Conservation (phyloP, 2,888 invertebrate genomes). For the Andrena camellia region DNA sequence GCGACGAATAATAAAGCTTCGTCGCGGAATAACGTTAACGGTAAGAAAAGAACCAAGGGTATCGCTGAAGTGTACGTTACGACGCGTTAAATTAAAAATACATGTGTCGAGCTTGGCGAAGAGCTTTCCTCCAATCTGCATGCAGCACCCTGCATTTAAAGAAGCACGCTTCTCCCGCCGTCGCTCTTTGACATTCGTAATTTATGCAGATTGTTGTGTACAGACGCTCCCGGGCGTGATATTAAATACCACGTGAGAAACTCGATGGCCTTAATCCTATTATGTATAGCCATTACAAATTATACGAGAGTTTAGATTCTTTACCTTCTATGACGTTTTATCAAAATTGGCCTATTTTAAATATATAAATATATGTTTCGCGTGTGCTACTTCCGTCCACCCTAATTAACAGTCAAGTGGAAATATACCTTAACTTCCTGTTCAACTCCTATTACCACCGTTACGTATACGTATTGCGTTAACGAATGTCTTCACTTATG, state of each 20-base stretch:
- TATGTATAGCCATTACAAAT: conserved; percentile 74
- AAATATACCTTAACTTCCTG: conserved; percentile 66
- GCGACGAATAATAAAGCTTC: neutral
- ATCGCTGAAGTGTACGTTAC: conserved; percentile 6
- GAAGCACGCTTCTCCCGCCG: conserved; percentile 40
- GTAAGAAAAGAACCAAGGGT: conserved; percentile 9
- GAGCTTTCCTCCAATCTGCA: conserved; percentile 48
- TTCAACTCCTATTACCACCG: conserved; percentile 67
- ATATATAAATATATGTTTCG: conserved; percentile 79
- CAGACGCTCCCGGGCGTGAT: conserved; percentile 52
- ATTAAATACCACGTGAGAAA: conserved; percentile 61
- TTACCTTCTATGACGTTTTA: conserved; percentile 75
- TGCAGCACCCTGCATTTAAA: conserved; percentile 57
- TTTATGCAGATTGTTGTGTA: conserved; percentile 49
- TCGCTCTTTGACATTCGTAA: conserved; percentile 24
- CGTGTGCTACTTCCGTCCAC: conserved; percentile 67
- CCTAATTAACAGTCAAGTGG: conserved; percentile 59
- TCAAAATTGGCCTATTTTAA: conserved; percentile 80
- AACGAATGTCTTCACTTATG: conserved; percentile 84
- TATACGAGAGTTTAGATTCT: conserved; percentile 68
- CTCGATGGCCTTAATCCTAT: conserved; percentile 66
- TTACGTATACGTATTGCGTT: conserved; percentile 73
- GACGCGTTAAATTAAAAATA: conserved; percentile 33
- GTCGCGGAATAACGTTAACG: neutral
- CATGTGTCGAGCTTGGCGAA: conserved; percentile 31